A percentile compares a stretch with the other conserved stretches of the same genome.
phyloP scores from a whole-genome alignment of 2,113 vertebrate genomes.

The Cyprinodon variegatus region DNA sequence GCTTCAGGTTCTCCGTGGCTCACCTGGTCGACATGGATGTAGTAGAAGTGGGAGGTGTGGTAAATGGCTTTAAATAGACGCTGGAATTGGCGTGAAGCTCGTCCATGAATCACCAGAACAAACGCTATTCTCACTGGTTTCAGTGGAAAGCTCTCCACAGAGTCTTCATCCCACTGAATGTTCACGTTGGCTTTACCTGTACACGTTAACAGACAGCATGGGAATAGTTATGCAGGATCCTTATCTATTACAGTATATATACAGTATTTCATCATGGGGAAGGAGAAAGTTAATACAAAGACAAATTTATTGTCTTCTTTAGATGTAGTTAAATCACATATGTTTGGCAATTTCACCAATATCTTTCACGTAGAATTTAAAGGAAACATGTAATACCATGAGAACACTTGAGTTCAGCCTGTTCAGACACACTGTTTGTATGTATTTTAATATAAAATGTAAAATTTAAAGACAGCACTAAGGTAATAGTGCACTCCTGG shows the following conservation, averaged over 20 bases:
- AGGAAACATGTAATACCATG: not conserved
- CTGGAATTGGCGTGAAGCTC: slow-evolving; percentile 93
- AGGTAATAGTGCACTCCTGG: not conserved
- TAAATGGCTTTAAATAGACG: slow-evolving; percentile 99
- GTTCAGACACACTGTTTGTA: not conserved
- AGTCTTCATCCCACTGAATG: slow-evolving; percentile 96
- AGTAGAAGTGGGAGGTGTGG: slow-evolving; percentile 96
- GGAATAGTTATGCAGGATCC: not conserved
- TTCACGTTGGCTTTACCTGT: slow-evolving; percentile 93
- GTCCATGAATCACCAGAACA: slow-evolving; percentile 94
- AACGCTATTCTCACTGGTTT: slow-evolving; percentile 94
- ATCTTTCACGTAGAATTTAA: not conserved
- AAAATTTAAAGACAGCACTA: not conserved
- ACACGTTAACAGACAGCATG: slow-evolving; percentile 4
- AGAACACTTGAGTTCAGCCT: not conserved
- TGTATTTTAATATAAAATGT: not conserved
- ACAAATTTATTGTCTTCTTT: not conserved
- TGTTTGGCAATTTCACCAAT: not conserved
- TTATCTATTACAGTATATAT: no score
- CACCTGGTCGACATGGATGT: slow-evolving; percentile 98
- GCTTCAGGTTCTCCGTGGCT: not conserved
- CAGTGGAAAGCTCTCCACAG: slow-evolving; percentile 84
- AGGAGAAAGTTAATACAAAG: slow-evolving; percentile 17
- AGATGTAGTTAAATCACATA: not conserved
- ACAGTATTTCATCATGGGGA: not conserved